These are phyloP conservation scores for Melanostoma scalare DNA, from an alignment of 2,888 invertebrate genomes.

Conservation along the genomic window DNA sequence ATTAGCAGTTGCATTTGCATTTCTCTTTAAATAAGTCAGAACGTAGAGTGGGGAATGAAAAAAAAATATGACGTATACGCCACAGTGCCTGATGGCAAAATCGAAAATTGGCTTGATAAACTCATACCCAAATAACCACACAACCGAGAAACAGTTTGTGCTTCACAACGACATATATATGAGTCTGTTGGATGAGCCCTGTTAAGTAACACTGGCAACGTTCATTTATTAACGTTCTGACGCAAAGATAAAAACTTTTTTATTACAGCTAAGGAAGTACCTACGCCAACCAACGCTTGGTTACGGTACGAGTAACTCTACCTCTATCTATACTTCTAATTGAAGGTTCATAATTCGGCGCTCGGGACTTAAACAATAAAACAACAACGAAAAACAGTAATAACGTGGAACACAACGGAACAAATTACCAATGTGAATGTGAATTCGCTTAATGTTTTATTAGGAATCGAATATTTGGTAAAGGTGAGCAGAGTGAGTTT, in stretches of 20 bases:
- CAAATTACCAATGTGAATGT: conserved; percentile 63
- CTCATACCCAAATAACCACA: conserved; percentile 46
- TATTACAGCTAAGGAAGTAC: background rate
- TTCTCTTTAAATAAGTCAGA: background rate
- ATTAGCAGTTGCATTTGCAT: conserved; percentile 19
- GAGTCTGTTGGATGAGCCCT: conserved; percentile 32
- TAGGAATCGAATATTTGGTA: conserved; percentile 64
- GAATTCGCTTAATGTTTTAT: conserved; percentile 65
- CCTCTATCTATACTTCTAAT: conserved; percentile 31
- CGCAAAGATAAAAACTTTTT: conserved; percentile 59
- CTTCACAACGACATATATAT: conserved; percentile 43
- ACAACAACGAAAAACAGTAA: conserved; percentile 52
- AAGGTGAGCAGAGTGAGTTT: background rate
- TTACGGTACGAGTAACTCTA: background rate
- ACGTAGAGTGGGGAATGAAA: background rate
- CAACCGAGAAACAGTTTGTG: conserved; percentile 39
- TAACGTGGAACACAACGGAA: conserved; percentile 50
- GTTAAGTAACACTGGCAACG: conserved; percentile 5
- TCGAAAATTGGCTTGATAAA: conserved; percentile 30
- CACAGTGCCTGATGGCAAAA: conserved; percentile 38
- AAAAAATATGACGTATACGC: conserved; percentile 55
- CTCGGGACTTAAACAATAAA: conserved; percentile 56
- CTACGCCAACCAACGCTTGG: background rate
- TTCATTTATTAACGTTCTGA: conserved; percentile 51
- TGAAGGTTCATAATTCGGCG: conserved; percentile 45